Base-by-base conservation (phyloP, 2,888 invertebrate species). In the Temnothorax unifasciatus region DNA sequence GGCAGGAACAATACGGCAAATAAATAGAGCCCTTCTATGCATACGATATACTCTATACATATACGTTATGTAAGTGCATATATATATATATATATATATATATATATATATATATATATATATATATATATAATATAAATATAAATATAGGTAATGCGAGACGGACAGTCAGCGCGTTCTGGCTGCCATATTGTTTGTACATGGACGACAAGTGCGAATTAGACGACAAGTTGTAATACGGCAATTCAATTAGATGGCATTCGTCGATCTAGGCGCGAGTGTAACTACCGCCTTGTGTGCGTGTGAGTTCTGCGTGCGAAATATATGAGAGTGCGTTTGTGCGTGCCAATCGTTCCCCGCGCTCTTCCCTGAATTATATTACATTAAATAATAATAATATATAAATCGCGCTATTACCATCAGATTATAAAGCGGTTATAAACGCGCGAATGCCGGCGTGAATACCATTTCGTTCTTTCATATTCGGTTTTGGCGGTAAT, bases 221-320 rank as follows among this genome's bases (percentile, higher is more conserved):
- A 77, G 54, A 66, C 21, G 41, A 76, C 79, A 73, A 81, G 82
- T 82, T 84, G 79, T 57, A 71, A 77, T 71, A 68, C 68, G 75
- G 29, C 73, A 64, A 82, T 76, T 82, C 68, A 74, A 75, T 85
- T 82, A 85, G 61, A 25, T 74, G 69, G 66, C 74, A 86, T 66
- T 84, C 85, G 88, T 90, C 79, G 79, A 86, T 85, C 83, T 85
- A 86, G 69, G 77, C 76, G 50, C 68, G 57, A 74, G 79, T 73
- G 52, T 47, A 44, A 81, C 21, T 71, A 47, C 18, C 79, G 59
- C 47, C 73, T 81, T 47, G 59, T 79, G 44, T 81, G 38, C 21
- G 73, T 81, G 54, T 41, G 68, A 77, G 34, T 73, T 47, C 76
- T 73, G 82, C 64, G 83, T 83, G 82, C 71, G 71, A 89, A 77